Evolutionary conservation across 2,888 invertebrate species (phyloP).

Genomic region (Pristionchus entomophagus): DNA sequence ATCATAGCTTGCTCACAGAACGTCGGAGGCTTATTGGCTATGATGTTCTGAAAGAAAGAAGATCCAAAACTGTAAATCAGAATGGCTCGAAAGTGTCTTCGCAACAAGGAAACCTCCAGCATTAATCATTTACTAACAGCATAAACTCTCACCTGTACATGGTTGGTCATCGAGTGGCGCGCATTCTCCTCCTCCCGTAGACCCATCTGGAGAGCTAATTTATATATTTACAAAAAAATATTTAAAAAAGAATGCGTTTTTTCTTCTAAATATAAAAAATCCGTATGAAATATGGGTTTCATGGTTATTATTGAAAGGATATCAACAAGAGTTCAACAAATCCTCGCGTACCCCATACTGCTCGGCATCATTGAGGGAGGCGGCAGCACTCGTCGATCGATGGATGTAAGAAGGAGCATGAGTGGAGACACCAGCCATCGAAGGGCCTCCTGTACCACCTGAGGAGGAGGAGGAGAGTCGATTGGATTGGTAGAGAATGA

Average conservation of each 20-base stretch:
- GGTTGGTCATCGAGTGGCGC: not conserved
- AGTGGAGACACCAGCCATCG: not conserved
- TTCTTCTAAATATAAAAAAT: no score
- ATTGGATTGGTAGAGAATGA: no score
- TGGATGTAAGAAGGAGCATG: constrained; percentile 16
- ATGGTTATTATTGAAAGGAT: no score
- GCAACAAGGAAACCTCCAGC: no score
- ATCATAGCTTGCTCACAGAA: constrained; percentile 5
- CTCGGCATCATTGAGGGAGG: constrained; percentile 22
- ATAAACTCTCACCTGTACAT: not conserved
- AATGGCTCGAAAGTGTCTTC: no score
- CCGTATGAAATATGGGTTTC: no score
- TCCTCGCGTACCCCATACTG: not conserved
- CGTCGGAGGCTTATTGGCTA: not conserved
- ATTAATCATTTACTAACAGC: not conserved
- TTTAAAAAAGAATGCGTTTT: no score
- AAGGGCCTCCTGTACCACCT: not conserved
- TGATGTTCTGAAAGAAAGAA: not conserved
- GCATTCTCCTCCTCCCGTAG: constrained; percentile 25
- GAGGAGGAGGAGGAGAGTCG: not conserved
- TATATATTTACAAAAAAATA: not conserved
- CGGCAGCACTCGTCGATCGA: constrained; percentile 38
- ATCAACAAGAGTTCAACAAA: no score
- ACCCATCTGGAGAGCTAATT: not conserved
- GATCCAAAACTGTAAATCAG: not conserved